phyloP scores from a whole-genome alignment of 2,113 vertebrate genomes.

The Pteronura brasiliensis region DNA sequence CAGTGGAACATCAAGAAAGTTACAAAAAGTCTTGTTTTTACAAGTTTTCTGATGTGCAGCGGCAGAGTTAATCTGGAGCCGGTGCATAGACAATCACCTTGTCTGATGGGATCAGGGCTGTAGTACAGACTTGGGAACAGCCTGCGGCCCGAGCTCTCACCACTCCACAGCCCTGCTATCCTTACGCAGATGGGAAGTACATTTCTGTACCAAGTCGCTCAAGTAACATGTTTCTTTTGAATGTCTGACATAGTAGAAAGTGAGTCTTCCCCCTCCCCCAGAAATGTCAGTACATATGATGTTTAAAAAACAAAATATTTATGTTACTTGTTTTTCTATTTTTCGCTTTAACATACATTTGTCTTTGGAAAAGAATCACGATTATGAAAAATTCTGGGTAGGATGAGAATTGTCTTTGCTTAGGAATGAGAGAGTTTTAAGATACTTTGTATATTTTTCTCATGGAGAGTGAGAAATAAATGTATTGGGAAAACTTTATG shows the following conservation, averaged over 20 bases:
- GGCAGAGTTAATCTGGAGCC: not conserved
- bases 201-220: not conserved
- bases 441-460: not conserved
- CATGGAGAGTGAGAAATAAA: not conserved
- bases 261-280: not conserved
- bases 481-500: not conserved
- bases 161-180: not conserved
- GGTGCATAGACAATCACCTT: not conserved
- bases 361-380: not conserved
- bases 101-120: not conserved
- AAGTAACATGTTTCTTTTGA: not conserved
- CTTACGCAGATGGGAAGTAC: not conserved
- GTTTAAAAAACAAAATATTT: not conserved
- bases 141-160: not conserved
- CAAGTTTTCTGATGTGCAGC: not conserved
- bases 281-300: not conserved
- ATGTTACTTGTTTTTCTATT: not conserved
- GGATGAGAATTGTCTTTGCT: not conserved
- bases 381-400: not conserved
- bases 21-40: not conserved
- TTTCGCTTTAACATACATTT: conserved; percentile 15
- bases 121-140: not conserved
- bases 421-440: not conserved
- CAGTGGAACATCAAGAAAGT: not conserved
- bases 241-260: not conserved